Evolutionary conservation across 2,888 invertebrate species (phyloP), one percentile per base, ranked within the genome.

Genomic region (Osedax frankpressi): DNA sequence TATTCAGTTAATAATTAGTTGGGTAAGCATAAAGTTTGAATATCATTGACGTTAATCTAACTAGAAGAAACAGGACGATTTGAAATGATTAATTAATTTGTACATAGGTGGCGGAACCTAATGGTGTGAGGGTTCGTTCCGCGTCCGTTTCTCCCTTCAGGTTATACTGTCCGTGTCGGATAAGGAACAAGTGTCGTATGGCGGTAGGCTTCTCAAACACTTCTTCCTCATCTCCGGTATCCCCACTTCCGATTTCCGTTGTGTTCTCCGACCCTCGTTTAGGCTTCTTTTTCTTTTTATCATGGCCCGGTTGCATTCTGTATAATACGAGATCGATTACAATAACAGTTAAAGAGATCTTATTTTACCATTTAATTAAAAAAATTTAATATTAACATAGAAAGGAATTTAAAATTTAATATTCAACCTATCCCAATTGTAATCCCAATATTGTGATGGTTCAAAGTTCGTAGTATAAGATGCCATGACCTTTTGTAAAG

Each of bases 121-220:
- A 86, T 69, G 89, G 88, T 0, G 96, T 95, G 14, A 96, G 88
- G 72, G 86, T 86, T 79, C 91, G 88, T 27, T 92, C 89, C 3
- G 87, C 86, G 81, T 94, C 94, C 0, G 86, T 88, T 30, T 85
- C 84, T 0, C 91, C 93, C 11, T 88, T 86, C 62, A 90, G 85
- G 80, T 93, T 88, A 82, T 97, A 98, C 84, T 97, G 96, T 0
- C 97, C 98, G 84, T 98, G 97, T 62, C 97, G 68, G 28, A 78
- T 77, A 0, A 78, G 73, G 25, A 76, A 70, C 26, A 78, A 68
- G 69, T 78, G 75, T 25, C 78, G 65, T 2, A 74, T 71, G 25
- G 75, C 76, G 24, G 30, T 76, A 2, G 77, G 79, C 2, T 78
- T 69, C 26, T 27, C 30, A 14, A 28, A 28, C 29, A 29, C 30